phyloP scores from a whole-genome alignment of 2,113 vertebrate genomes.

The Triplophysa dalaica region DNA sequence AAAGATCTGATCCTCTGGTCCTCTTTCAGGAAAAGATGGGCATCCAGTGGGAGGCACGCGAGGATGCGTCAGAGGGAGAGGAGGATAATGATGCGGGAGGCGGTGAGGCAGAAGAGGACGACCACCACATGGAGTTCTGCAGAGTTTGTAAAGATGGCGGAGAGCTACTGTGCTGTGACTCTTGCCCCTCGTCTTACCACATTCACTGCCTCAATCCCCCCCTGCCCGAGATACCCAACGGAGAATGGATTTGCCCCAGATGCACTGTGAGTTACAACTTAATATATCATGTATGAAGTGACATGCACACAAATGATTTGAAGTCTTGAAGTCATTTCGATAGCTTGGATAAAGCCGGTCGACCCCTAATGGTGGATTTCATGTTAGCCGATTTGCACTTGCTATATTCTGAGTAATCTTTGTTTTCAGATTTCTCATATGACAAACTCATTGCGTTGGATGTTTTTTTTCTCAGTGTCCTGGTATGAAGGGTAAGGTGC shows the following conservation, averaged over 20 bases:
- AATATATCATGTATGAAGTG: neutral
- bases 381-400: neutral
- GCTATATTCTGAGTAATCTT: neutral
- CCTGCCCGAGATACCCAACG: conserved; percentile 94
- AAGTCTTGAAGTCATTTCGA: too few species aligned
- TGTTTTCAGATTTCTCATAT: neutral
- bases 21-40: conserved; percentile 90
- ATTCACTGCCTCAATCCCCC: conserved; percentile 98
- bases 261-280: conserved; percentile 86
- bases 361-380: too few species aligned
- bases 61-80: conserved; percentile 89
- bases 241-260: conserved; percentile 97
- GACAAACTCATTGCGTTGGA: neutral
- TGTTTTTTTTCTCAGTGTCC: conserved; percentile 78
- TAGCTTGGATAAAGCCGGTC: too few species aligned
- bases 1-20: neutral
- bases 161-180: conserved; percentile 95
- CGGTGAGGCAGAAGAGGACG: conserved; percentile 88
- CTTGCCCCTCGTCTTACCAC: conserved; percentile 96
- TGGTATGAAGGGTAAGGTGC: conserved; percentile 91
- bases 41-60: conserved; percentile 97
- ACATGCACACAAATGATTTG: too few species aligned
- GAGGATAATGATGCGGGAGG: conserved; percentile 81
- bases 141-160: conserved; percentile 96
- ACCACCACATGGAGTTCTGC: conserved; percentile 99